Base-by-base conservation (phyloP, 2,888 invertebrate genomes). In the Athetis lepigone region DNA sequence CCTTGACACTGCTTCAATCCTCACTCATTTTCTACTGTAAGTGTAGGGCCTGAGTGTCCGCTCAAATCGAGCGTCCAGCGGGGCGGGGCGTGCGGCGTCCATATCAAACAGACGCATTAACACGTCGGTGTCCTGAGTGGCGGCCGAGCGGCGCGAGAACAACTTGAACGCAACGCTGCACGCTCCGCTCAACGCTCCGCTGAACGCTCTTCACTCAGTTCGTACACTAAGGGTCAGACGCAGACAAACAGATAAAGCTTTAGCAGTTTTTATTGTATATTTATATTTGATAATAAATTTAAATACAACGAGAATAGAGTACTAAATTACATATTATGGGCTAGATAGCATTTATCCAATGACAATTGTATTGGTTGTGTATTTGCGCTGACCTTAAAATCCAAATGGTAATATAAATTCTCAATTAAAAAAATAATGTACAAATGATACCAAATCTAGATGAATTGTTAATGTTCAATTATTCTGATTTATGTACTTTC, bases 401-500 rank as follows among this genome's bases (percentile, higher is more conserved):
- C 18, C 47, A 0, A 21, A 4, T 25, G 7, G 18, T 25, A 36
- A 36, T 23, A n/a, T 4, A 13, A 27, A 13, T 25, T 18, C 21
- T 45, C 1, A 42, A 8, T 7, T 19, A 19, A 13, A 37, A 42
- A 9, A 1, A n/a, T n/a, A 70, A 55, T 60, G 39, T 75, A 70
- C 51, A 75, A 70, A 61, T 47, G 13, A 51, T 52, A 70, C 51
- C 70, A 75, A 70, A 70, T 36, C 11, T 75, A 47, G 19, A 55
- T 54, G 21, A 58, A 55, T 37, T 55, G 19, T 1, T 16, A 37
- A 40, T 60, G 36, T 70, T 56, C 18, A 52, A 56, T 40, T 11
- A 56, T 36, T n/a, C n/a, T n/a, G n/a, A n/a, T n/a, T n/a, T n/a
- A n/a, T n/a, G n/a, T n/a, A n/a, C n/a, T n/a, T n/a, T n/a, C n/a